phyloP scores from a whole-genome alignment of 2,113 vertebrate genomes.

The Festucalex cinctus region DNA sequence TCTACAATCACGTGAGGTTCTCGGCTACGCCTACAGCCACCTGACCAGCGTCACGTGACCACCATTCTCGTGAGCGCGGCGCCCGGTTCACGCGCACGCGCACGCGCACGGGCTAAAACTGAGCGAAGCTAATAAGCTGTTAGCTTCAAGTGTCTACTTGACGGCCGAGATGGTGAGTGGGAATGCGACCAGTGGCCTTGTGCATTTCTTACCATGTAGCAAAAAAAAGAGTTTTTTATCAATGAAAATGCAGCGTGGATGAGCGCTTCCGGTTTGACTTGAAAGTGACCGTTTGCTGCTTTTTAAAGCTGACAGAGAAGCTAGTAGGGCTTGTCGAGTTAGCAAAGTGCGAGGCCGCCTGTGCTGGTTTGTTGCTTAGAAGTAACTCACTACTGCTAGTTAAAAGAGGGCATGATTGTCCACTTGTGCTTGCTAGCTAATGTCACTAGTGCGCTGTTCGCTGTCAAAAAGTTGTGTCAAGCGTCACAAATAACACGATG shows the following conservation, averaged over 20 bases:
- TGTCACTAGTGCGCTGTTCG: background rate
- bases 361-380: background rate
- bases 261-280: rapidly evolving
- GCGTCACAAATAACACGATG: background rate
- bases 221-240: background rate
- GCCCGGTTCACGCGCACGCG: slow-evolving; percentile 36
- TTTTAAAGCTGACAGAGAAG: slow-evolving; percentile 23
- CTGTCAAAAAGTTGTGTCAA: background rate
- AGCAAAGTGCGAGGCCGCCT: slow-evolving; percentile 49
- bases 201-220: background rate
- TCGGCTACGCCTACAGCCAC: slow-evolving; percentile 10
- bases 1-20: background rate
- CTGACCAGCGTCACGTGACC: slow-evolving; percentile 61
- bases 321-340: slow-evolving; percentile 26
- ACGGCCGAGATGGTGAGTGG: slow-evolving; percentile 68
- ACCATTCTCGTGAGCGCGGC: slow-evolving; percentile 1
- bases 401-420: background rate
- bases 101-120: slow-evolving; percentile 28
- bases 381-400: background rate
- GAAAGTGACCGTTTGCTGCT: background rate
- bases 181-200: background rate
- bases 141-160: slow-evolving; percentile 59
- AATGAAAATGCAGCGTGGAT: background rate
- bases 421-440: background rate
- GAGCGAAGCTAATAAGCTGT: slow-evolving; percentile 52